Base-by-base conservation (phyloP, 2,797 vertebrate species). In the Channallabes apus region DNA sequence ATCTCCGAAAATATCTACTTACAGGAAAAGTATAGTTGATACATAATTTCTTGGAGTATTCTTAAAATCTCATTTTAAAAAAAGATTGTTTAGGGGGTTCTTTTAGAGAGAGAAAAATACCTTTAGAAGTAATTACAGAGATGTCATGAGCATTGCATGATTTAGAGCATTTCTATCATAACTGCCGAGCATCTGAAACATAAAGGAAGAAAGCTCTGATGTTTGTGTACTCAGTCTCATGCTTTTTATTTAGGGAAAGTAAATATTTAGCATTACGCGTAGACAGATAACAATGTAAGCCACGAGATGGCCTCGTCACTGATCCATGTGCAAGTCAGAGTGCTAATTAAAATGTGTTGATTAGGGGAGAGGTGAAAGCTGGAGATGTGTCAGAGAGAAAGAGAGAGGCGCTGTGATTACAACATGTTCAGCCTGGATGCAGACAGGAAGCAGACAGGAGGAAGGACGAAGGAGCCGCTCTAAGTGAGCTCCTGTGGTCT, bases 271-370 rank as follows among this genome's bases (percentile, higher is more conserved):
- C 56, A 78, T 61, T 61, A 61, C 2, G 6, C 15, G 22, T n/a
- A 77, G 22, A 79, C 12, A 1, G 4, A 62, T 11, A 24, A 24
- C 56, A 78, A 35, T 15, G 29, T 38, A 7, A 38, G 58, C 58
- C 11, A 41, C 6, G 35, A 64, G 58, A 64, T 80, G 77, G 12
- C 27, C 80, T 68, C 51, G 65, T 58, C 80, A 82, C 29, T 5
- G 65, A 69, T 56, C 80, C 20, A 17, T 69, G 46, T 29, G 24
- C 38, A 35, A 85, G 20, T 81, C 64, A 84, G 86, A 62, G 17
- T 89, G 90, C 90, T 94, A 94, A 94, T 94, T 92, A 92, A 90
- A 90, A 91, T 65, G 87, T 84, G 89, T 93, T 87, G 86, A 90
- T 87, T 81, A 87, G 76, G 54, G 73, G 61, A 68, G 61, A 86